Base-by-base conservation (phyloP, 1,140 invertebrate genomes). In the Drosophila paulistorum region DNA sequence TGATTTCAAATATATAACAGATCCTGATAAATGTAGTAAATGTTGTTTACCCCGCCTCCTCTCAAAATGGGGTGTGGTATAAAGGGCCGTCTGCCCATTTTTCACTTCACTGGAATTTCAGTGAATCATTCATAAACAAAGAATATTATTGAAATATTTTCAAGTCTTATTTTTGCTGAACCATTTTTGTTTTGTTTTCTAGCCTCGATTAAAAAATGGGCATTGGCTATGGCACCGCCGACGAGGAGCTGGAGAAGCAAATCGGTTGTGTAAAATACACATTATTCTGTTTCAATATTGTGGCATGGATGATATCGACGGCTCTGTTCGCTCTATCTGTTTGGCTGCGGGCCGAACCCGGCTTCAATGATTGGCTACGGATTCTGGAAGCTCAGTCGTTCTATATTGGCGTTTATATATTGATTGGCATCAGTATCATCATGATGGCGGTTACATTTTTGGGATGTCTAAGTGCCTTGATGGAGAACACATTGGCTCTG, bases 331-430 rank as follows among this genome's bases (percentile, higher is more conserved):
- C 95, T 0, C 91, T 98, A 7, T 95, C 95, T 37, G 92, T 98
- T 17, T 98, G 96, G 96, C 93, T 97, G 75, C 94, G 96, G 61
- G 93, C 96, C 17, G 97, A 98, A 74, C 94, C 95, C 3, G 95
- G 95, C 1, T 95, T 97, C 77, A 95, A 96, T 81, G 95, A 97
- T 72, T 97, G 96, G 95, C 94, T 98, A 30, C 93, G 93, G 4
- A 95, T 95, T 66, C 91, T 97, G 20, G 93, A 96, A 54, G 94
- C 97, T 42, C 92, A 95, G 61, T 93, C 95, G 54, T 97, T 96
- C 91, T 97, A 97, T 93, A 96, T 95, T 54, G 97, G 96, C 6
- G 93, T 96, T 65, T 97, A 97, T 78, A 94, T 98, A 41, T 93
- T 98, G 41, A 95, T 97, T 26, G 93, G 95, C 33, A 93, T 94